A percentile compares a stretch with the other conserved stretches of the same genome.
Conservation (phyloP, 2,888 invertebrate genomes). For the Liposcelis brunnea region DNA sequence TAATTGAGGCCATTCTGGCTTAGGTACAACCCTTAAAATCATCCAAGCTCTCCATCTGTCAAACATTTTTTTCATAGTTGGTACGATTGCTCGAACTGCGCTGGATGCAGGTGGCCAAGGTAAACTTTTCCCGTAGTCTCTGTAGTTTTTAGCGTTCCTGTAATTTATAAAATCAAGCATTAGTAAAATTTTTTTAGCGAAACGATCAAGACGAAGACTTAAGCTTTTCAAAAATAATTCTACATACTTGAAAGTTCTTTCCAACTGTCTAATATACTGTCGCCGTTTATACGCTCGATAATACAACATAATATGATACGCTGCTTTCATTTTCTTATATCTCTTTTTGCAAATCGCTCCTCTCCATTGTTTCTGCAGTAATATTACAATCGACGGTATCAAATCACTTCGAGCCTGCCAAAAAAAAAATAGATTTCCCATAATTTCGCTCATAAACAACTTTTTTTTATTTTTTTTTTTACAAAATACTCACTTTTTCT, state of each 20-base stretch:
- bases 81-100: slow-evolving; percentile 42
- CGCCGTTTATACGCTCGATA: slow-evolving; percentile 66
- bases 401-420: slow-evolving; percentile 55
- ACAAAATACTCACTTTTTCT: slow-evolving; percentile 40
- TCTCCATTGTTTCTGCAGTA: slow-evolving; percentile 91
- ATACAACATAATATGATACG: slow-evolving; percentile 57
- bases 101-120: slow-evolving; percentile 70
- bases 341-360: slow-evolving; percentile 60
- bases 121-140: slow-evolving; percentile 60
- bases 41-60: slow-evolving; percentile 79
- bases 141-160: slow-evolving; percentile 41
- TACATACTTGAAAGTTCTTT: slow-evolving; percentile 38
- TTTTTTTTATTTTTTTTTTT: not conserved
- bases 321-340: slow-evolving; percentile 74
- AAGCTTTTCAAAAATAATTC: too few species aligned
- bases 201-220: not conserved
- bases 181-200: not conserved
- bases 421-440: slow-evolving; percentile 10
- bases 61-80: slow-evolving; percentile 42
- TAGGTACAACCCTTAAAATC: slow-evolving; percentile 63
- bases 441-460: not conserved
- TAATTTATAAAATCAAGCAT: slow-evolving; percentile 11
- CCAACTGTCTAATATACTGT: slow-evolving; percentile 47
- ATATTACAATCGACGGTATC: slow-evolving; percentile 78
- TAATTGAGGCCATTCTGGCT: slow-evolving; percentile 75